Evolutionary conservation across 2,888 invertebrate genomes (phyloP).

Genomic region (Andrena bucephala): DNA sequence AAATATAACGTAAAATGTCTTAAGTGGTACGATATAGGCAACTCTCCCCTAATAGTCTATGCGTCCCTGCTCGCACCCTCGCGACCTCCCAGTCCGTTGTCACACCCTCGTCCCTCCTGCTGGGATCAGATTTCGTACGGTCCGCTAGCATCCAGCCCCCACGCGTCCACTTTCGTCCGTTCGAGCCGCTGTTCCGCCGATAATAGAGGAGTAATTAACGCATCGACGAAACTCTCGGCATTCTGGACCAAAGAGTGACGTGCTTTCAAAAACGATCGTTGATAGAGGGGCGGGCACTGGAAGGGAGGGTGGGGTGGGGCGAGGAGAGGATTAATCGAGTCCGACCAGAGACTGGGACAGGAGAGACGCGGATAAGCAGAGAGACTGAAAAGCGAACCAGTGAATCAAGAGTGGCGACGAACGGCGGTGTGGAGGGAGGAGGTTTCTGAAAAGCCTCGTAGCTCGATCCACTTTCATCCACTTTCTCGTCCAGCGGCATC

Average conservation of each 20-base stretch:
- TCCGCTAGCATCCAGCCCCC: not conserved
- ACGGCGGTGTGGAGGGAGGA: not conserved
- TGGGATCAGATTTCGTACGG: conserved; percentile 18
- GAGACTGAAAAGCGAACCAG: conserved; percentile 47
- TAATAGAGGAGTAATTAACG: conserved; percentile 69
- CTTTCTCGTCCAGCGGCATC: conserved; percentile 64
- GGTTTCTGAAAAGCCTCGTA: conserved; percentile 58
- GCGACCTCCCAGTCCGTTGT: not conserved
- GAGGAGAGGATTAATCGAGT: conserved; percentile 60
- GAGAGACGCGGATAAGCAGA: conserved; percentile 45
- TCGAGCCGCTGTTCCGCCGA: conserved; percentile 41
- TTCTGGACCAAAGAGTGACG: conserved; percentile 58
- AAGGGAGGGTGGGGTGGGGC: not conserved
- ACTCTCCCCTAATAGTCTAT: too few relatives aligned
- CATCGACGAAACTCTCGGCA: conserved; percentile 49
- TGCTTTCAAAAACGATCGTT: conserved; percentile 61
- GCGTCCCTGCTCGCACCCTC: conserved; percentile 5
- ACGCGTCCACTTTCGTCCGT: conserved; percentile 6
- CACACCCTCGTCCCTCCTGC: not conserved
- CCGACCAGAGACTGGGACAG: conserved; percentile 23
- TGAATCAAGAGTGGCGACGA: conserved; percentile 35
- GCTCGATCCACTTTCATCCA: conserved; percentile 69
- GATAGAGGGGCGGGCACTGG: conserved; percentile 16
- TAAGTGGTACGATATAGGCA: too few relatives aligned
- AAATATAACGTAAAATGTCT: too few relatives aligned